phyloP scores from a whole-genome alignment of 2,797 vertebrate genomes.

The Champsocephalus gunnari region DNA sequence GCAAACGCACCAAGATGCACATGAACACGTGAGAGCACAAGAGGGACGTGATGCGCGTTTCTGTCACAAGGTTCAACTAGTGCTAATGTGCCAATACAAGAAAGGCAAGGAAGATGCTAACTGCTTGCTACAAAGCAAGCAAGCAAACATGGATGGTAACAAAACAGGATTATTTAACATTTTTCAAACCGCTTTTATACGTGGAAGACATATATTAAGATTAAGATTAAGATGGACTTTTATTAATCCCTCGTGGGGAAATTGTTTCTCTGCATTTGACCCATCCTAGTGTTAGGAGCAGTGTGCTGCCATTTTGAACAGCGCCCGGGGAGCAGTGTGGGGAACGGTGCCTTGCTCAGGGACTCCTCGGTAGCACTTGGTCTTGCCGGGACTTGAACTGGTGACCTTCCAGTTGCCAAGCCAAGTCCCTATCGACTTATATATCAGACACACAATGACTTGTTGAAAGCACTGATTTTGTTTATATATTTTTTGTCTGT shows the following conservation, averaged over 20 bases:
- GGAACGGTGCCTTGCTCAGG: too few relatives aligned
- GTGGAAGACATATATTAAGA: neutral
- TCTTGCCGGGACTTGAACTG: too few relatives aligned
- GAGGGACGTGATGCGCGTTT: rapidly evolving
- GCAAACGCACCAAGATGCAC: neutral
- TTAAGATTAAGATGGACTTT: too few relatives aligned
- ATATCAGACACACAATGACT: neutral
- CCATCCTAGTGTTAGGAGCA: too few relatives aligned
- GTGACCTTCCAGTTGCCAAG: too few relatives aligned
- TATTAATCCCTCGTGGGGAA: too few relatives aligned
- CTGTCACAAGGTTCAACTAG: neutral
- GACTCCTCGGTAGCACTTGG: too few relatives aligned
- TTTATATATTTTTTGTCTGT: neutral
- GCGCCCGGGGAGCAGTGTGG: too few relatives aligned
- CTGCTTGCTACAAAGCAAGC: neutral
- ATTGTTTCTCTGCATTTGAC: too few relatives aligned
- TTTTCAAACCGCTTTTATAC: neutral
- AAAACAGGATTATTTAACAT: neutral
- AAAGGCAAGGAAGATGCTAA: neutral
- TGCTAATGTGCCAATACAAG: neutral
- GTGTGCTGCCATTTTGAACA: too few relatives aligned
- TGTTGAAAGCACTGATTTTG: neutral
- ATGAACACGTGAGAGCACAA: neutral
- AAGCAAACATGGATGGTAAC: neutral
- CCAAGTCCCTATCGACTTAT: too few relatives aligned